Evolutionary conservation across 2,888 invertebrate genomes (phyloP).

Genomic region (Caenorhabditis panamensis): DNA sequence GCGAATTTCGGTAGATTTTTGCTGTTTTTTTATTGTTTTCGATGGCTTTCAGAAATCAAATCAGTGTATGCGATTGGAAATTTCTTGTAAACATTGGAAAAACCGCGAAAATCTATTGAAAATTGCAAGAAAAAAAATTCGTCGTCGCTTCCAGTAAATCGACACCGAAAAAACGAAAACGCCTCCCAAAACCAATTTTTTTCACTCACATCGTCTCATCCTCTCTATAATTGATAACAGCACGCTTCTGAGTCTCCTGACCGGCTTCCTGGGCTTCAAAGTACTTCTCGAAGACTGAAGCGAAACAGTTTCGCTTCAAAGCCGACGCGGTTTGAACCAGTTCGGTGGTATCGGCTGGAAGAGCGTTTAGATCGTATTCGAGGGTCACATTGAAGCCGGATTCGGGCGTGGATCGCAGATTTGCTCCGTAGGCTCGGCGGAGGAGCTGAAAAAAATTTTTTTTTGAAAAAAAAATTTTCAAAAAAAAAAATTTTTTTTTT

Average conservation of each 20-base stretch:
- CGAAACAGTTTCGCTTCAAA: constrained; percentile 97
- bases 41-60: too few relatives aligned
- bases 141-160: too few relatives aligned
- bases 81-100: too few relatives aligned
- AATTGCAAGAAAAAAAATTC: too few relatives aligned
- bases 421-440: constrained; percentile 91
- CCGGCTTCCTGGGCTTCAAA: constrained; percentile 94
- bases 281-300: constrained; percentile 99
- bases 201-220: constrained; percentile 98
- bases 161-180: neutral
- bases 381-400: constrained; percentile 96
- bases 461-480: neutral
- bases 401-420: constrained; percentile 88
- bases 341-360: constrained; percentile 88
- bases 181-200: too few relatives aligned
- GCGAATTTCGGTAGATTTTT: too few relatives aligned
- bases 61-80: too few relatives aligned
- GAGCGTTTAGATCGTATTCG: constrained; percentile 92
- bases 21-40: too few relatives aligned
- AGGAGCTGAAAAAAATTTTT: constrained; percentile 84
- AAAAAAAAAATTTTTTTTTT: neutral
- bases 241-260: constrained; percentile 91
- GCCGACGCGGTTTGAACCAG: constrained; percentile 89
- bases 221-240: constrained; percentile 97
- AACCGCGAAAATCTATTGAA: too few relatives aligned